Percentiles rank a stretch among this genome's conserved stretches.
Conservation (phyloP, 53 echinoderm and acorn worm genomes). For the Holothuria scabra region DNA sequence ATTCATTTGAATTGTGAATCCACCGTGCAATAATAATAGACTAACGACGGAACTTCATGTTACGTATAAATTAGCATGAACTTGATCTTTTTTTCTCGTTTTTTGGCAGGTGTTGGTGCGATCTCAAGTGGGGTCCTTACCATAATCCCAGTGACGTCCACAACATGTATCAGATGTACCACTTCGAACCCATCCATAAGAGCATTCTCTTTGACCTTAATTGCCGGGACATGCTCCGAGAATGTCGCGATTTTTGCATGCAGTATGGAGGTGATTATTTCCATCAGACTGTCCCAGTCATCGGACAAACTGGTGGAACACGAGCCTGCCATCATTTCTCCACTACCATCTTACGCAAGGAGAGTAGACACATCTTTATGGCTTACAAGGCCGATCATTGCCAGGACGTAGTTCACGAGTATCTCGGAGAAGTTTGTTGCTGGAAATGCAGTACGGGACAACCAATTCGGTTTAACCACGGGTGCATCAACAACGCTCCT, state of each 20-base stretch:
- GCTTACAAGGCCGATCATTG: constrained; percentile 44
- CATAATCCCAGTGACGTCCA: constrained; percentile 23
- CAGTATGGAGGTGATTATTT: not conserved
- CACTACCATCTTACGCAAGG: constrained; percentile 16
- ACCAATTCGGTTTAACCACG: constrained; percentile 32
- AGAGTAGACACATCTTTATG: constrained; percentile 18
- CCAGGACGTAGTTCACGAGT: constrained; percentile 20
- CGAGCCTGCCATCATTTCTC: constrained; percentile 29
- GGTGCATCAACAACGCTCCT: constrained; percentile 27
- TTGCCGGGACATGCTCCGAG: constrained; percentile 31
- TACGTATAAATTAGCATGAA: too few species aligned
- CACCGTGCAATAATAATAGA: too few species aligned
- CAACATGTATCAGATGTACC: constrained; percentile 27
- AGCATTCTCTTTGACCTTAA: constrained; percentile 33
- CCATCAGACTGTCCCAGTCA: constrained; percentile 24
- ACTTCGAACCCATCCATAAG: constrained; percentile 28
- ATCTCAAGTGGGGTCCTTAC: constrained; percentile 35
- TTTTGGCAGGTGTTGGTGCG: constrained; percentile 23
- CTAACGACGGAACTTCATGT: too few species aligned
- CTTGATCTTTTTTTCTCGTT: not conserved
- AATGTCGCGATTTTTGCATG: constrained; percentile 28
- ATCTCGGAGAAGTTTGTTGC: constrained; percentile 17
- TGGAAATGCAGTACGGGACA: constrained; percentile 24
- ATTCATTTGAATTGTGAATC: too few species aligned
- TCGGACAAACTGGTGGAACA: not conserved